Evolutionary conservation across 2,888 invertebrate species (phyloP).

Genomic region (Synanthedon vespiformis): DNA sequence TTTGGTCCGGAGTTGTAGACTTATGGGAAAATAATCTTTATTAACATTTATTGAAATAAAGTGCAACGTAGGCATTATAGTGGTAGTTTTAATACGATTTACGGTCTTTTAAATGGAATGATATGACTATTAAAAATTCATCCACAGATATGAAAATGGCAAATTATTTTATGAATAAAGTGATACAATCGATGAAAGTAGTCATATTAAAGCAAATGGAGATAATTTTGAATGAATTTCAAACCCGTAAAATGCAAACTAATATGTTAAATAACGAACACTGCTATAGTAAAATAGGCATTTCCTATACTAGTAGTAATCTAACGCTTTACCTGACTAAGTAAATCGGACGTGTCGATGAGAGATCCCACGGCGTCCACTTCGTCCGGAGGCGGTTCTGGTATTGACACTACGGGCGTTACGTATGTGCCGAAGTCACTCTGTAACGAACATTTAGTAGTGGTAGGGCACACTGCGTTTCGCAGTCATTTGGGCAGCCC

Average conservation of each 20-base stretch:
- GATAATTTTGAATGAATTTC: too few species aligned
- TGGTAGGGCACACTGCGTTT: too few species aligned
- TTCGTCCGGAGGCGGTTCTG: slow-evolving; percentile 74
- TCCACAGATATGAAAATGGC: too few species aligned
- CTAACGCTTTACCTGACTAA: slow-evolving; percentile 36
- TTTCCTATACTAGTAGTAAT: not conserved
- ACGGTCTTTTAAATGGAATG: too few species aligned
- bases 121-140: too few species aligned
- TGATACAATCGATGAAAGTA: too few species aligned
- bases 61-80: too few species aligned
- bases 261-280: not conserved
- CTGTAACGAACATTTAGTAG: slow-evolving; percentile 58
- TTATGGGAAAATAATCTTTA: slow-evolving; percentile 6
- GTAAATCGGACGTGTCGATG: slow-evolving; percentile 77
- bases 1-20: slow-evolving; percentile 40
- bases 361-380: slow-evolving; percentile 72
- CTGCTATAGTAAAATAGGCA: not conserved
- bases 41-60: not conserved
- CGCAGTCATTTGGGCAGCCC: too few species aligned
- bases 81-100: too few species aligned
- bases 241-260: not conserved
- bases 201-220: too few species aligned
- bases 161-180: too few species aligned
- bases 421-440: slow-evolving; percentile 94
- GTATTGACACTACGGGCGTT: slow-evolving; percentile 91